A percentile compares a stretch with the other conserved stretches of the same genome.
These are phyloP conservation scores for Suricata suricatta DNA, from an alignment of 2,113 vertebrate genomes.

Conservation along the genomic window DNA sequence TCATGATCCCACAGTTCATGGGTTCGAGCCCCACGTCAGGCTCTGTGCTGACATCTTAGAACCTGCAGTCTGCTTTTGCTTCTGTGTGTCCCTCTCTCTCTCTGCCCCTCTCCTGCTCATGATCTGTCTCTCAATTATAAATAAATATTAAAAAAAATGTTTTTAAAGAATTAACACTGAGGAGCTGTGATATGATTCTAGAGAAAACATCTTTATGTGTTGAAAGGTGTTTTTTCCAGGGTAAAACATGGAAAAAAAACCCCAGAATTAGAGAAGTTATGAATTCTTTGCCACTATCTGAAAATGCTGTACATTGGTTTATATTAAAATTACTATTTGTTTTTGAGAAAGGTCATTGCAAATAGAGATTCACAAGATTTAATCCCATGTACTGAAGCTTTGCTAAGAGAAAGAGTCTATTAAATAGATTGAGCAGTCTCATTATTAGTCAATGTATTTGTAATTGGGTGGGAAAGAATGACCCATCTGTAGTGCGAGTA, in stretches of 20 bases:
- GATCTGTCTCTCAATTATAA: too few species aligned
- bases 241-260: neutral
- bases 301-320: neutral
- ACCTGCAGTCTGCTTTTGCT: too few species aligned
- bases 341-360: neutral
- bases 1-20: too few species aligned
- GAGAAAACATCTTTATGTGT: neutral
- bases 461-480: neutral
- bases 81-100: too few species aligned
- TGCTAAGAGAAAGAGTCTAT: neutral
- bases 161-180: neutral
- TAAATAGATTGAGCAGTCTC: constrained; percentile 8
- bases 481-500: constrained; percentile 32
- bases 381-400: neutral
- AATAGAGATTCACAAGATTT: neutral
- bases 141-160: too few species aligned
- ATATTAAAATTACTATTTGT: neutral
- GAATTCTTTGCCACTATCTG: neutral
- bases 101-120: too few species aligned
- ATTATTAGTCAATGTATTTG: neutral
- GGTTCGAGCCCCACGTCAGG: too few species aligned
- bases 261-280: neutral
- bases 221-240: neutral
- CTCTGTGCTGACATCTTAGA: too few species aligned
- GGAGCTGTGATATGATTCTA: neutral